Evolutionary conservation across 2,888 invertebrate species (phyloP).

Genomic region (Eremobia ochroleuca): DNA sequence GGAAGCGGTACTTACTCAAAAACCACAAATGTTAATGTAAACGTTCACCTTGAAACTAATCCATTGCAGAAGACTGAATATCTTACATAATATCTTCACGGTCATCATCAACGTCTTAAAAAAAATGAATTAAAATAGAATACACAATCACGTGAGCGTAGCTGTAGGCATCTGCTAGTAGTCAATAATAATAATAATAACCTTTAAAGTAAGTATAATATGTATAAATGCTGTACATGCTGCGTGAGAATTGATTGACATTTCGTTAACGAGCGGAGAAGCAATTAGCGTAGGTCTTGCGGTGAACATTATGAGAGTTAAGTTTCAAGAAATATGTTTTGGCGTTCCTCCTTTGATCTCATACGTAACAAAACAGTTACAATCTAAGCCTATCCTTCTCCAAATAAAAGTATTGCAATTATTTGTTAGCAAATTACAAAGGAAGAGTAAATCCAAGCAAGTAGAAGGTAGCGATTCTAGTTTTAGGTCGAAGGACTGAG

Average conservation of each 20-base stretch:
- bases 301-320: neutral
- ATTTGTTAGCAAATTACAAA: neutral
- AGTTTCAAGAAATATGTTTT: neutral
- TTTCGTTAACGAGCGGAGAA: conserved; percentile 28
- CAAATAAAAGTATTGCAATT: neutral
- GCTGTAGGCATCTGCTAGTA: neutral
- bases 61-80: neutral
- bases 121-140: conserved; percentile 12
- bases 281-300: neutral
- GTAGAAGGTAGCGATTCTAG: neutral
- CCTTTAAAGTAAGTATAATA: neutral
- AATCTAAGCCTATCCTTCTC: neutral
- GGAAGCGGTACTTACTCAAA: conserved; percentile 2
- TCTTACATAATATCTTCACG: neutral
- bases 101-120: neutral
- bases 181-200: neutral
- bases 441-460: neutral
- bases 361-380: too few species aligned
- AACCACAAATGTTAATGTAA: conserved; percentile 33
- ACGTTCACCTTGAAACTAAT: neutral
- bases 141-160: neutral
- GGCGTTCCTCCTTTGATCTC: neutral
- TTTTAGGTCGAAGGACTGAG: too few species aligned
- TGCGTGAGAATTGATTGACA: conserved; percentile 36
- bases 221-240: neutral